Percentiles rank a stretch among this genome's conserved stretches.
Conservation (phyloP, 2,888 invertebrate species). For the Meliscaeva auricollis region DNA sequence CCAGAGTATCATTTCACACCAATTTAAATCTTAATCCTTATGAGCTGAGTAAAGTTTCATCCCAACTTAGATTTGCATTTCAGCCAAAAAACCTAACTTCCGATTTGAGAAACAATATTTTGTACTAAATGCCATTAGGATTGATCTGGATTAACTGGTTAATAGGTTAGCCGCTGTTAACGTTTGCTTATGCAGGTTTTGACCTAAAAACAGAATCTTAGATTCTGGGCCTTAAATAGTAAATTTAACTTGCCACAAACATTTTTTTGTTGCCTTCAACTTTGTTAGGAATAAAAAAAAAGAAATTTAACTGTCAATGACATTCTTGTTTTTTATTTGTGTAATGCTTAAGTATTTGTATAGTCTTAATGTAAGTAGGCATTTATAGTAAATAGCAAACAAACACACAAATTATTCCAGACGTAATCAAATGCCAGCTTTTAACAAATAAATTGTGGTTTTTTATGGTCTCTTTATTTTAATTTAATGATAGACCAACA, state of each 20-base stretch:
- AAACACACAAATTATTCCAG: slow-evolving; percentile 1
- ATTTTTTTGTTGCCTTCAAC: not conserved
- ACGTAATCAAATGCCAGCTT: slow-evolving; percentile 15
- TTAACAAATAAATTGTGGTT: slow-evolving; percentile 32
- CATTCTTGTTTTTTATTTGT: not conserved
- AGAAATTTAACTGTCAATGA: slow-evolving; percentile 1
- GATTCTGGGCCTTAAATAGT: too few relatives aligned
- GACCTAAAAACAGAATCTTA: too few relatives aligned
- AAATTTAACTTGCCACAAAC: not conserved
- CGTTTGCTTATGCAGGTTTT: too few relatives aligned
- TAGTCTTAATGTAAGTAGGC: not conserved
- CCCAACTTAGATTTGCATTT: too few relatives aligned
- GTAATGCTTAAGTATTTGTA: not conserved
- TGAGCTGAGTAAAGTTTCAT: too few relatives aligned
- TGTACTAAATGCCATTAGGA: too few relatives aligned
- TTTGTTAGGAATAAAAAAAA: not conserved
- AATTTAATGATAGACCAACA: slow-evolving; percentile 35
- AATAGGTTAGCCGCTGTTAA: too few relatives aligned
- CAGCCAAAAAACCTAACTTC: too few relatives aligned
- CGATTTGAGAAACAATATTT: too few relatives aligned
- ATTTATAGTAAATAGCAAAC: slow-evolving; percentile 4
- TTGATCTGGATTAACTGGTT: too few relatives aligned
- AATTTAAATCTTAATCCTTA: too few relatives aligned
- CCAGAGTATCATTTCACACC: too few relatives aligned
- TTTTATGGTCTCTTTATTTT: slow-evolving; percentile 58